These are phyloP conservation scores for Acridotheres tristis DNA, from an alignment of 2,797 vertebrate genomes.

Conservation along the genomic window DNA sequence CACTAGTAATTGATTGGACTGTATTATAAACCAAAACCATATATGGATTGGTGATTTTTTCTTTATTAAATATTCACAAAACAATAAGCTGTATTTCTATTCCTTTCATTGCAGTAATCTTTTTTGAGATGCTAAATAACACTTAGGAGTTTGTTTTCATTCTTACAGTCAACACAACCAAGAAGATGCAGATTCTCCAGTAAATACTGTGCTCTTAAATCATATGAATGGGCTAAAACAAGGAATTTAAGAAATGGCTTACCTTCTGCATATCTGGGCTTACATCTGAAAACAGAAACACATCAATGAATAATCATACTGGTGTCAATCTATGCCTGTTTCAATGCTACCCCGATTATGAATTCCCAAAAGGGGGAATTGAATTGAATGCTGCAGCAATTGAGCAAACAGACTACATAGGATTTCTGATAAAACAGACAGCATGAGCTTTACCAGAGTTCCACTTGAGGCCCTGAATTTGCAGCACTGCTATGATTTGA, in stretches of 20 bases:
- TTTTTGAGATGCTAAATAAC: not conserved
- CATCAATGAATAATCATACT: not conserved
- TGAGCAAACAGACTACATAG: not conserved
- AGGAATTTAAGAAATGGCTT: not conserved
- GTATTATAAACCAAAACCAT: not conserved
- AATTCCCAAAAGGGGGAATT: not conserved
- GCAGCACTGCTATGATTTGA: not conserved
- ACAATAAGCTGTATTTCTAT: not conserved
- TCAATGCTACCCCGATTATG: not conserved
- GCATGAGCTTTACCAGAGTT: not conserved
- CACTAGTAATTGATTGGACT: not conserved
- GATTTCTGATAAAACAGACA: not conserved
- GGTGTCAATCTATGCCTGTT: not conserved
- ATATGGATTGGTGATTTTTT: not conserved
- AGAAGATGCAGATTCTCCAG: not conserved
- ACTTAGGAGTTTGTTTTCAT: not conserved
- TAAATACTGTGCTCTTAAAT: not conserved
- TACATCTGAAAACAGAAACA: constrained; percentile 74
- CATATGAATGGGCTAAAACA: not conserved
- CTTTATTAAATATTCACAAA: not conserved
- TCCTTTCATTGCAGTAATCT: not conserved
- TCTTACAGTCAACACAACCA: not conserved
- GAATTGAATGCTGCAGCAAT: not conserved
- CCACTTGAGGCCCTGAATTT: not conserved
- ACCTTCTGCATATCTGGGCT: constrained; percentile 83